Evolutionary conservation across 1,140 invertebrate genomes (phyloP), one percentile per base, ranked within the genome.

Genomic region (Psix sp.): DNA sequence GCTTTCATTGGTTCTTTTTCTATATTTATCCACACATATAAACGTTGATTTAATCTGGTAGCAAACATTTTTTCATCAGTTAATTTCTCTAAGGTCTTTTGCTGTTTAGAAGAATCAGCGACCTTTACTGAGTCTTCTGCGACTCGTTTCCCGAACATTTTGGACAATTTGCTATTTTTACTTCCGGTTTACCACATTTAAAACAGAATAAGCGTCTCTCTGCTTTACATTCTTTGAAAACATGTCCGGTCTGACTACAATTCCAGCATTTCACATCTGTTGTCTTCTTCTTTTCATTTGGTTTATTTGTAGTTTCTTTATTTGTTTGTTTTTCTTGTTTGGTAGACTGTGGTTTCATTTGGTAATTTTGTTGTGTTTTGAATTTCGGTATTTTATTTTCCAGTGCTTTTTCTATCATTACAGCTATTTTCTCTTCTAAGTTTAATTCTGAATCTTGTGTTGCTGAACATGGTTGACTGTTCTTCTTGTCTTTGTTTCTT

Each of bases 251-350:
- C 2, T 15, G n/a, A 9, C 38, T 5, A 10, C 33, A 49, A 24
- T 49, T 49, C 33, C 46, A 49, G 9, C 46, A 49, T 10, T 15
- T 13, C 9, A 48, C 29, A 1, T n/a, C 18, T 11, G 16, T 0
- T 26, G 42, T 13, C 35, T 35, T 35, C 26, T 48, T 48, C n/a
- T 11, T 17, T 3, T 36, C 29, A 2, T 29, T 0, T 26, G 14
- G 10, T 9, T 15, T 46, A 1, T 24, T 46, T 29, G 24, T 31
- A 46, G 2, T 46, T 29, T 5, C 15, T 9, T 20, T 46, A n/a
- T 29, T 9, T 29, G 6, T 29, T 16, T 24, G 16, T 9, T 11
- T 2, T 46, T 1, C 21, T 46, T 29, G 11, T 31, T n/a, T n/a
- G n/a, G n/a, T n/a, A n/a, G n/a, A n/a, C n/a, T n/a, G n/a, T n/a